Evolutionary conservation across 2,113 vertebrate species (phyloP).

Genomic region (Tragulus kanchil): DNA sequence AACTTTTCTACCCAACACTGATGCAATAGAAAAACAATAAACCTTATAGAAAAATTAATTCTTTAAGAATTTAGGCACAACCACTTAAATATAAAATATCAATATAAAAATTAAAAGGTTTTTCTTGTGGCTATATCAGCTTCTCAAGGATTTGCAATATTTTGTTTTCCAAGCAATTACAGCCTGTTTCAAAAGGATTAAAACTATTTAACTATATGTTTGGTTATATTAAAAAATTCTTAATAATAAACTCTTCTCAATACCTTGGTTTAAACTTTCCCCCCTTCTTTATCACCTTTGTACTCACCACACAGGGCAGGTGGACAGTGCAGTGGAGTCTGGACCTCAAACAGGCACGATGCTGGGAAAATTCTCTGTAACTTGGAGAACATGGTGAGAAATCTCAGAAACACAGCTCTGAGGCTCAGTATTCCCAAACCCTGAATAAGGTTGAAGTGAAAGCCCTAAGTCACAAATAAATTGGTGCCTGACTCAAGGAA

Average conservation of each 20-base stretch:
- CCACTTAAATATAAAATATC: not conserved
- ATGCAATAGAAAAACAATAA: not conserved
- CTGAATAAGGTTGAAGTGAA: not conserved
- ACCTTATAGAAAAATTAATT: not conserved
- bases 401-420: not conserved
- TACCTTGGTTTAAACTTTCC: not conserved
- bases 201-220: not conserved
- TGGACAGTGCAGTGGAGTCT: not conserved
- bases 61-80: not conserved
- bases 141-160: not conserved
- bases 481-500: not conserved
- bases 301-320: conserved; percentile 40
- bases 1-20: not conserved
- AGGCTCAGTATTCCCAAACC: not conserved
- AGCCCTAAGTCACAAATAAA: not conserved
- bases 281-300: not conserved
- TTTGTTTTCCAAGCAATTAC: not conserved
- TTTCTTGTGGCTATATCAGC: not conserved
- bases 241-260: not conserved
- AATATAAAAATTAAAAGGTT: not conserved
- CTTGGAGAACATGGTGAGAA: not conserved
- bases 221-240: not conserved
- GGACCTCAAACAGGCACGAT: not conserved
- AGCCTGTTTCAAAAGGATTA: not conserved
- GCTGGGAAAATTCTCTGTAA: not conserved